phyloP scores from a whole-genome alignment of 2,113 vertebrate species.

The Chionodraco myersi region DNA sequence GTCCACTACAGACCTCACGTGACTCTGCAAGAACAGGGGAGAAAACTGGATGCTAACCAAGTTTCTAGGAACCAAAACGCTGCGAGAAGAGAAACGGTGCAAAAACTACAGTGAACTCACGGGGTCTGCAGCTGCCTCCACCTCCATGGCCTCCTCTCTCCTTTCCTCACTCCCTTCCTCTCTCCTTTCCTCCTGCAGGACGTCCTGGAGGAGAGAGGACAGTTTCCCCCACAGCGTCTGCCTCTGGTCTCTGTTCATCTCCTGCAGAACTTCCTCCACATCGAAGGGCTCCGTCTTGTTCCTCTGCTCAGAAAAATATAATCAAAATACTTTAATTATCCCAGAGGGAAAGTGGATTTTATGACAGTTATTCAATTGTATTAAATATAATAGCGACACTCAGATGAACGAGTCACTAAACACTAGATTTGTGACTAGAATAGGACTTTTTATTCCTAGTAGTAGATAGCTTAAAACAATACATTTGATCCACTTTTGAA shows the following conservation, averaged over 20 bases:
- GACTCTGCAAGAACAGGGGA: constrained; percentile 77
- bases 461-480: neutral
- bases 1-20: constrained; percentile 83
- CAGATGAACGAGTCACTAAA: neutral
- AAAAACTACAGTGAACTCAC: constrained; percentile 72
- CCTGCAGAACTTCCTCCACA: constrained; percentile 90
- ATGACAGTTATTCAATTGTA: no score
- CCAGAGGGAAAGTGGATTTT: no score
- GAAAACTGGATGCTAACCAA: neutral
- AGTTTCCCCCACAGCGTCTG: constrained; percentile 88
- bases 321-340: no score
- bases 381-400: no score
- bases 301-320: constrained; percentile 78
- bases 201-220: constrained; percentile 79
- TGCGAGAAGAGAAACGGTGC: no score
- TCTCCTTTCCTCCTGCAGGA: constrained; percentile 78
- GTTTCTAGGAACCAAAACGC: neutral
- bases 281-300: constrained; percentile 86
- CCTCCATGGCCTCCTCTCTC: constrained; percentile 79
- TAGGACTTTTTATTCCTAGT: neutral
- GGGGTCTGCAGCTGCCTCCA: constrained; percentile 75
- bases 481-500: neutral
- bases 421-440: neutral
- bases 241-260: constrained; percentile 88
- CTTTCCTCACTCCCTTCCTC: constrained; percentile 30